phyloP scores from a whole-genome alignment of 2,113 vertebrate genomes.

The Oncorhynchus mykiss region DNA sequence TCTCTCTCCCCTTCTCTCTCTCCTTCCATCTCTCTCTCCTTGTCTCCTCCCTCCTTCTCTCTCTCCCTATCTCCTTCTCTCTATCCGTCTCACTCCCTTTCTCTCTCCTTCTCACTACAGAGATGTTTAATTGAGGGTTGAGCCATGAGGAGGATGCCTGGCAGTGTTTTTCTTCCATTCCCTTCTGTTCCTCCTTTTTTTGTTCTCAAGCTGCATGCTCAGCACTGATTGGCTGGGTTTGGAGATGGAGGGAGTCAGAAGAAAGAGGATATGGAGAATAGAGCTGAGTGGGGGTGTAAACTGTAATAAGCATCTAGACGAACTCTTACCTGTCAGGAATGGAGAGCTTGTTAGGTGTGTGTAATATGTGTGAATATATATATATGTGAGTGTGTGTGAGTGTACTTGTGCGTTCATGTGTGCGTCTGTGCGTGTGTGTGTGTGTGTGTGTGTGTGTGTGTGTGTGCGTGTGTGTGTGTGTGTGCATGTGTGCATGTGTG shows the following conservation, averaged over 20 bases:
- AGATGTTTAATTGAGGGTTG: conserved; percentile 61
- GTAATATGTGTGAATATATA: not conserved
- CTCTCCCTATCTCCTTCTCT: too few relatives aligned
- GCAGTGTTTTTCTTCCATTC: conserved; percentile 42
- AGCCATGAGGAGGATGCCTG: conserved; percentile 46
- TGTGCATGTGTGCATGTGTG: conserved; percentile 4
- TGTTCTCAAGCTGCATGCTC: conserved; percentile 37
- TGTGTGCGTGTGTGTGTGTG: not conserved
- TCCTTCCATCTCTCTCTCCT: too few relatives aligned
- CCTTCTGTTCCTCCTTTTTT: not conserved
- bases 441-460: not conserved
- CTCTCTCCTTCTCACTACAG: not conserved
- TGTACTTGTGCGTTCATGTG: conserved; percentile 1
- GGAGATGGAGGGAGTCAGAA: conserved; percentile 3
- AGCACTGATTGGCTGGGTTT: conserved; percentile 55
- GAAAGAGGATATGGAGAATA: not conserved
- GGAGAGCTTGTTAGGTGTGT: not conserved
- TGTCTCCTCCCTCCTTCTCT: too few relatives aligned
- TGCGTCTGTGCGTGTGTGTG: not conserved
- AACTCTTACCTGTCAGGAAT: conserved; percentile 14
- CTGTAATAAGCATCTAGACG: conserved; percentile 30
- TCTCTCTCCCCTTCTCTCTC: accelerated
- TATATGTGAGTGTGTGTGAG: not conserved
- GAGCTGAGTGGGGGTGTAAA: not conserved
- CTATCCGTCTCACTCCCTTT: too few relatives aligned